phyloP scores from a whole-genome alignment of 2,113 vertebrate genomes.

The Mohoua ochrocephala region DNA sequence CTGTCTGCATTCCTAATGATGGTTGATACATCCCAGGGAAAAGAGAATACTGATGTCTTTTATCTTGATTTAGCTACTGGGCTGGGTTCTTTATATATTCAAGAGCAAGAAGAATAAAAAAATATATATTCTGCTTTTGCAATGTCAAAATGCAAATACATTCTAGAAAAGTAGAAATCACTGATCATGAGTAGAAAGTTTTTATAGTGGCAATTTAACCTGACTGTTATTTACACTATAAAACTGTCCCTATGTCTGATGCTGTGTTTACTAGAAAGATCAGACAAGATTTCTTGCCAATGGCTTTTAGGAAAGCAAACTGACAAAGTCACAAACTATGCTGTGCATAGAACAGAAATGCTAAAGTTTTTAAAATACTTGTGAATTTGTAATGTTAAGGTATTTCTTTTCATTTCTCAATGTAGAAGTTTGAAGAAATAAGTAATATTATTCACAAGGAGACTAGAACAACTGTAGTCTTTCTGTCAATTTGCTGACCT shows the following conservation, averaged over 20 bases:
- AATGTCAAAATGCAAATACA: background rate
- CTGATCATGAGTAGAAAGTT: background rate
- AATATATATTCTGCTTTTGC: background rate
- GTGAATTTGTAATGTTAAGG: background rate
- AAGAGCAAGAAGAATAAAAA: background rate
- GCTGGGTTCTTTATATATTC: background rate
- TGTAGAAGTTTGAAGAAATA: background rate
- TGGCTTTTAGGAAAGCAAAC: constrained; percentile 5
- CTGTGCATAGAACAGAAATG: background rate
- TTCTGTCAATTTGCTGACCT: background rate
- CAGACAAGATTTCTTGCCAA: background rate
- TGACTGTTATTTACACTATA: constrained; percentile 25
- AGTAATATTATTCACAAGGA: background rate
- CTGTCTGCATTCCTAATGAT: constrained; percentile 63
- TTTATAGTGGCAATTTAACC: constrained; percentile 43
- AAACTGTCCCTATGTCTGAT: background rate
- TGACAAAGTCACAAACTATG: background rate
- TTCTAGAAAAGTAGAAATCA: constrained; percentile 15
- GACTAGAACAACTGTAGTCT: background rate
- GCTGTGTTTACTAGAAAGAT: background rate
- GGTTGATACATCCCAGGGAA: constrained; percentile 34
- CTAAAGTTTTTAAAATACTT: background rate
- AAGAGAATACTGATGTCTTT: constrained; percentile 36
- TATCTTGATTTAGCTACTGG: constrained; percentile 59
- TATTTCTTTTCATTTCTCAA: background rate